Conservation (phyloP, 2,797 vertebrate species). For the Lithobates pipiens region DNA sequence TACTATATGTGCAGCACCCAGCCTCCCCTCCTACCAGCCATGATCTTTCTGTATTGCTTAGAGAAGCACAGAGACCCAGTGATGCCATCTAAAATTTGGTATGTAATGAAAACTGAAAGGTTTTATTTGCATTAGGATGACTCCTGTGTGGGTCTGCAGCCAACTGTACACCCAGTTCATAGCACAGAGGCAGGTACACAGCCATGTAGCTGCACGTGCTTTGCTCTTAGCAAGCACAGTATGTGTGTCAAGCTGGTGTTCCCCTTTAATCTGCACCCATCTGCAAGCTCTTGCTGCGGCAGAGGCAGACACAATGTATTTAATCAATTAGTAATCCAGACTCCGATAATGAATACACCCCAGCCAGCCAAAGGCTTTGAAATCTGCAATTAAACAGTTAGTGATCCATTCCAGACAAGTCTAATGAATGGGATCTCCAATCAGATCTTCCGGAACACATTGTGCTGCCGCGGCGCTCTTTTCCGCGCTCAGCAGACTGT, state of each 20-base stretch:
- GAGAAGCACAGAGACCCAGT: no score
- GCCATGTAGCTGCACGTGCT: no score
- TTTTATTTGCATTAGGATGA: no score
- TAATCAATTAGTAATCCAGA: not conserved
- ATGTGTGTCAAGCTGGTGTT: not conserved
- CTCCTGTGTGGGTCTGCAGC: no score
- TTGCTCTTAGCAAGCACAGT: no score
- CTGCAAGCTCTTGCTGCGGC: not conserved
- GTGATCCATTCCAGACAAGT: conserved; percentile 1
- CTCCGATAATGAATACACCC: not conserved
- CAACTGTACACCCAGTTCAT: no score
- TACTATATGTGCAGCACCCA: no score
- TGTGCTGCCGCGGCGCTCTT: not conserved
- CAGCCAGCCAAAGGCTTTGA: not conserved
- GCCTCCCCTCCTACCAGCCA: no score
- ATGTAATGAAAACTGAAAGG: no score
- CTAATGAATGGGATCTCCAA: conserved; percentile 19
- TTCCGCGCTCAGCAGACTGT: not conserved
- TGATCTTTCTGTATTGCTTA: no score
- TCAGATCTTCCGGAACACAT: not conserved
- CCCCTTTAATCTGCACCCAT: not conserved
- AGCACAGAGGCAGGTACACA: no score
- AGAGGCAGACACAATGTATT: not conserved
- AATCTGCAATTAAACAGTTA: conserved; percentile 13
- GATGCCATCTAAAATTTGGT: no score